Evolutionary conservation across 2,888 invertebrate genomes (phyloP), one percentile per base, ranked within the genome.

Genomic region (Dynastes tityus): DNA sequence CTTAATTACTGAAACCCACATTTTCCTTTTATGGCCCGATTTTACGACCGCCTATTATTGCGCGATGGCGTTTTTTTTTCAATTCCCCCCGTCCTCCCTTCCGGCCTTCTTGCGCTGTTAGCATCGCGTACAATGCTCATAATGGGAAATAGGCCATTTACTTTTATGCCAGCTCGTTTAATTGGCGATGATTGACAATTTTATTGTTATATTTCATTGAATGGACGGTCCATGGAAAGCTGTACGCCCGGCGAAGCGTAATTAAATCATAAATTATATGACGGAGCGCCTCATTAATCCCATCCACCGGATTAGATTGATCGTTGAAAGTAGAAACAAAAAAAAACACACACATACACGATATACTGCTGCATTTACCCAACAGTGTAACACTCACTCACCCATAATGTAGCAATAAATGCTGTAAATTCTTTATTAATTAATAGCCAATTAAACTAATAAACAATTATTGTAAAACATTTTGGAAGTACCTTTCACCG

Each of bases 131-230:
- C 63, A 63, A 63, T 67, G 49, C 67, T 8, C 45, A 67, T 67
- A 67, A 67, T 68, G 27, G 51, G 68, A 68, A 68, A 51, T 68
- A 68, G 51, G 68, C 51, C 29, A 68, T 68, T 68, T 68, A 68
- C 22, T 73, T 73, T 73, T 73, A 73, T 63, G 73, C 13, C 37
- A 29, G 63, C 37, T 29, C 22, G 55, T 73, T 73, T 73, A 55
- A 73, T 73, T 73, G 37, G 32, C 73, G 58, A 63, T 45, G 45
- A 73, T 58, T 73, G 58, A 61, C 16, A 73, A 73, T 73, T 73
- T 58, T 58, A 73, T 73, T 73, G 58, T 45, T 73, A 61, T 29
- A 45, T 73, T 73, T 73, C 68, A 67, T 67, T 67, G 49, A 67
- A 49, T 11, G 67, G 29, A 63, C 32, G 63, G 32, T 29, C 32